phyloP scores from a whole-genome alignment of 2,113 vertebrate species.

The Calidris pygmaea region DNA sequence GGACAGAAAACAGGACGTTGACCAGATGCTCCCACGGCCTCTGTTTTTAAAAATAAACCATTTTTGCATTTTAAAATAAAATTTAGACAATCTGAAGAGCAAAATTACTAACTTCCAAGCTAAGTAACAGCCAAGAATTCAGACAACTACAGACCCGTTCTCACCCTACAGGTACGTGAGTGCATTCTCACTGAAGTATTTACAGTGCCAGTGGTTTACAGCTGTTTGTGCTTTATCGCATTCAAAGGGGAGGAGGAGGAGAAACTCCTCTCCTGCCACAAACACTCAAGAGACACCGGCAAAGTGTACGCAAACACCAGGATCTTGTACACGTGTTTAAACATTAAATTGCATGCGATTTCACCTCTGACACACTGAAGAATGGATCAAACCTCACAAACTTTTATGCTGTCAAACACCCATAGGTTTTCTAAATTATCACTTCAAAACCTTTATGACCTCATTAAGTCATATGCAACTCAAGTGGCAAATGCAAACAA shows the following conservation, averaged over 20 bases:
- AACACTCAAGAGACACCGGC: background rate
- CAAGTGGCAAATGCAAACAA: background rate
- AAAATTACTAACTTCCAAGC: background rate
- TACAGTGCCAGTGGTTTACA: background rate
- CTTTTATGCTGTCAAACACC: background rate
- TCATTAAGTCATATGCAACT: background rate
- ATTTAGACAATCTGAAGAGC: background rate
- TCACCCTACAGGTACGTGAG: background rate
- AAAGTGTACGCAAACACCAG: background rate
- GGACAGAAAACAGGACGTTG: conserved; percentile 97
- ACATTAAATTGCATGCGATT: background rate
- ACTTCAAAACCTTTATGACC: background rate
- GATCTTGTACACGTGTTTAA: accelerated
- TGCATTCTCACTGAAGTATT: background rate
- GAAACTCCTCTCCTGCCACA: background rate
- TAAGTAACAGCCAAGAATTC: background rate
- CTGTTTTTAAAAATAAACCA: conserved; percentile 78
- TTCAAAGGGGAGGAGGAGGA: background rate
- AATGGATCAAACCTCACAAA: background rate
- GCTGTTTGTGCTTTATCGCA: background rate
- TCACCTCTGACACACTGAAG: background rate
- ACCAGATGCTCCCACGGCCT: conserved; percentile 88
- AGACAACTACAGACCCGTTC: background rate
- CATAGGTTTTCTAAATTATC: background rate
- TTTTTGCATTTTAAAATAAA: conserved; percentile 57